Evolutionary conservation across 2,888 invertebrate species (phyloP), one percentile per base, ranked within the genome.

Genomic region (Syrphus vitripennis): DNA sequence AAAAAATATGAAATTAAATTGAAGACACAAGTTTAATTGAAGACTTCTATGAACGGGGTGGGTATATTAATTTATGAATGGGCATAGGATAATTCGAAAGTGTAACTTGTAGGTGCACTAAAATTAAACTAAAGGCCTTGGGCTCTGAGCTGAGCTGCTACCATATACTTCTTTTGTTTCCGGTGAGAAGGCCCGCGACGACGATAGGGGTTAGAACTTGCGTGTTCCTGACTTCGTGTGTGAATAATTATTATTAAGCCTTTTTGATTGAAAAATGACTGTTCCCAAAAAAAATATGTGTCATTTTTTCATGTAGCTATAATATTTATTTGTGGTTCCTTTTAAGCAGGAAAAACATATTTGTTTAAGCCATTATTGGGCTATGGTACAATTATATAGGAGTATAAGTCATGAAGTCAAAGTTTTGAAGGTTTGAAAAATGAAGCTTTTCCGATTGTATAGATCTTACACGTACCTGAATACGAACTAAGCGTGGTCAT

Each of bases 41-140:
- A 34, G 29, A 10, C n/a, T 19, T 67, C 9, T 37, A 53, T 34
- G 16, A 81, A 65, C 55, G 74, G 70, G 65, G 19, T 63, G n/a
- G n/a, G n/a, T n/a, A 37, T 71, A 78, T 59, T 63, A 70, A 65
- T 55, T 74, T 40, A 42, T 42, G n/a, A n/a, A 14, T 37, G n/a
- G n/a, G n/a, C n/a, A 14, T 14, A 7, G 12, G 3, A 19, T 45
- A n/a, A 19, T 19, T 16, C 29, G 29, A 55, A 55, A 55, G 55
- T 55, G 10, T 55, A 10, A 16, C 55, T 55, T n/a, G 4, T 29
- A 31, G 31, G 7, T 26, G 26, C 26, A 26, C n/a, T n/a, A 26
- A 3, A 53, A 26, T 26, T 53, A 24, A 14, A 7, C n/a, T 4
- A 5, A 19, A 24, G 40, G n/a, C 40, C 2, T 53, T 53, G 26